phyloP scores from a whole-genome alignment of 35 echinoderm and acorn worm genomes.

The Ptychodera flava region DNA sequence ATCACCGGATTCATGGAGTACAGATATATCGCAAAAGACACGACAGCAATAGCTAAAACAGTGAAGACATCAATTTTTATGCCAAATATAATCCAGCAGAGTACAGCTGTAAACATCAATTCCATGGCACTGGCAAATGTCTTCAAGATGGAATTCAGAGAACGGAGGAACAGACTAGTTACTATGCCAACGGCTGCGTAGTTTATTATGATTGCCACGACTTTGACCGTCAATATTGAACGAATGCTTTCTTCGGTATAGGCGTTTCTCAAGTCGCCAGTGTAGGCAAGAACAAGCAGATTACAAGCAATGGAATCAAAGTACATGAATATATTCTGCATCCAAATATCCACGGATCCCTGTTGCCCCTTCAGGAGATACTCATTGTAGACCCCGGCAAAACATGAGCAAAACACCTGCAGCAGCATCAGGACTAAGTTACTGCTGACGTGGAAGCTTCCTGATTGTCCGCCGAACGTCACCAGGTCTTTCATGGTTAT shows the following conservation, averaged over 20 bases:
- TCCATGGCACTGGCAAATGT: slow-evolving; percentile 83
- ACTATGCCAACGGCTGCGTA: slow-evolving; percentile 51
- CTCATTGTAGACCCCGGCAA: slow-evolving; percentile 92
- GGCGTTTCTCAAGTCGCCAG: neutral
- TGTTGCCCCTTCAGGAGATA: slow-evolving; percentile 64
- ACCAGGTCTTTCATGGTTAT: slow-evolving; percentile 4
- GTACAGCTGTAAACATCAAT: slow-evolving; percentile 48
- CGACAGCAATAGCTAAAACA: slow-evolving; percentile 28
- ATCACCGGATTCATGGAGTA: slow-evolving; percentile 62
- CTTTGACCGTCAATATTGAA: slow-evolving; percentile 22
- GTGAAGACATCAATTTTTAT: slow-evolving; percentile 41
- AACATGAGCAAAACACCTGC: slow-evolving; percentile 55
- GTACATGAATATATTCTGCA: slow-evolving; percentile 94
- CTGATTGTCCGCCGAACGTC: neutral
- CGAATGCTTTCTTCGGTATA: slow-evolving; percentile 9
- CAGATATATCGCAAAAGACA: slow-evolving; percentile 46
- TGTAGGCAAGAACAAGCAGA: slow-evolving; percentile 7
- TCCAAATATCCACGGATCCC: slow-evolving; percentile 62
- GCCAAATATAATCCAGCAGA: slow-evolving; percentile 43
- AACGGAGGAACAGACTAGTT: slow-evolving; percentile 71
- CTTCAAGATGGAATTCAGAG: slow-evolving; percentile 91
- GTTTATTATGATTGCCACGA: slow-evolving; percentile 51
- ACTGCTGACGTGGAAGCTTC: neutral
- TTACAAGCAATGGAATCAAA: slow-evolving; percentile 54
- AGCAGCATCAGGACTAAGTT: slow-evolving; percentile 46